Conservation (phyloP, 2,797 vertebrate species). For the Sebastes jordani region DNA sequence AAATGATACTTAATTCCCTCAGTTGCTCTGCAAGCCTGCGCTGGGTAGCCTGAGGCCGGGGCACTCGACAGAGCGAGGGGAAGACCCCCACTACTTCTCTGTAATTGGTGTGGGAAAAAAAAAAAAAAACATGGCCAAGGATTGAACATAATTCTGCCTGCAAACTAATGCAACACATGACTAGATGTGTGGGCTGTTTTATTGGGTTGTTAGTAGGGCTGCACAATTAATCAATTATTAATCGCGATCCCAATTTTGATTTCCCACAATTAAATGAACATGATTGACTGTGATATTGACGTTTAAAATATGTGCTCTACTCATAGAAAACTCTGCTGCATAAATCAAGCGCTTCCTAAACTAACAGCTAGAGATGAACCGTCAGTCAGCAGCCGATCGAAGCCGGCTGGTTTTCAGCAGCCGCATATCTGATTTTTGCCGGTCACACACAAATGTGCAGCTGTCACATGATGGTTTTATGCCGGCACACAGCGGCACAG, state of each 20-base stretch:
- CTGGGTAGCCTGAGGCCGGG: constrained; percentile 21
- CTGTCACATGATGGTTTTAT: background rate
- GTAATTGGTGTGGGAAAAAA: constrained; percentile 62
- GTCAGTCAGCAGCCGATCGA: background rate
- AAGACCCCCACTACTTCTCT: constrained; percentile 24
- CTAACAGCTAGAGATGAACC: no score
- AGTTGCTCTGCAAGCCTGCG: constrained; percentile 32
- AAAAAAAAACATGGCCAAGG: constrained; percentile 30
- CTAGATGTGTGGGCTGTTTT: background rate
- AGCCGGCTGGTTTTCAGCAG: background rate
- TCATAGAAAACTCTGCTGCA: background rate
- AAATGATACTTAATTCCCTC: constrained; percentile 55
- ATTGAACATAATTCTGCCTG: constrained; percentile 16
- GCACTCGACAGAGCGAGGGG: constrained; percentile 23
- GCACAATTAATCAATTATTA: background rate
- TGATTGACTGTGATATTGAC: background rate
- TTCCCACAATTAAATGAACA: background rate
- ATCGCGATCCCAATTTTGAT: background rate
- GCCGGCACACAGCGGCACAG: background rate
- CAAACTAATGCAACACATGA: background rate
- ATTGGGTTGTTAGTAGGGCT: background rate
- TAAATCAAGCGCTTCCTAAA: background rate
- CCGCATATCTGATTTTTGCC: background rate
- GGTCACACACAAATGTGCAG: background rate
- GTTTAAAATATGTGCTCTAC: background rate